Percentiles rank a stretch among this genome's conserved stretches.
These are phyloP conservation scores for Ernsta delagoae DNA, from an alignment of 2,888 invertebrate species.

Conservation along the genomic window DNA sequence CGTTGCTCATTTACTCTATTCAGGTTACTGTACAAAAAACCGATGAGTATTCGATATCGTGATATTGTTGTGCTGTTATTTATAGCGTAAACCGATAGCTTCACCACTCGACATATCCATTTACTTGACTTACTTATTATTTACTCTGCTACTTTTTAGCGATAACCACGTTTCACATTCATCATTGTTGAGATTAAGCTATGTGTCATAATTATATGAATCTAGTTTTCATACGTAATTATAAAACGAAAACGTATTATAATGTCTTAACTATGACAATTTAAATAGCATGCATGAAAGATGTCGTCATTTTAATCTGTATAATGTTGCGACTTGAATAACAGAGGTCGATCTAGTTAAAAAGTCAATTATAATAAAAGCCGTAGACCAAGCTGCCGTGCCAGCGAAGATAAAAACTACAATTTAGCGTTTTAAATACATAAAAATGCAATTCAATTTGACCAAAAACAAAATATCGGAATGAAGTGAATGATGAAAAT, in stretches of 20 bases:
- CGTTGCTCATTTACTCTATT: background rate
- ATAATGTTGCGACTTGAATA: constrained; percentile 30
- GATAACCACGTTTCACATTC: too few species aligned
- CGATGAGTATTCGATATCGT: constrained; percentile 12
- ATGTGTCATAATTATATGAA: too few species aligned
- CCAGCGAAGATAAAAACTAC: background rate
- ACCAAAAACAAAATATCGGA: too few species aligned
- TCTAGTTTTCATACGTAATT: too few species aligned
- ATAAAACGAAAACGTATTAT: background rate
- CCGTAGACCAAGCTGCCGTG: background rate
- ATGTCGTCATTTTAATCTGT: constrained; percentile 26
- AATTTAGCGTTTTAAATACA: background rate
- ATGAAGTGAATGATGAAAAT: too few species aligned
- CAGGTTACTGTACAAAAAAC: background rate
- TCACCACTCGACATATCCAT: constrained; percentile 12
- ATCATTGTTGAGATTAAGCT: too few species aligned
- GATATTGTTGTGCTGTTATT: constrained; percentile 24
- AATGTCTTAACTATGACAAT: background rate
- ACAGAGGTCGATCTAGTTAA: constrained; percentile 40
- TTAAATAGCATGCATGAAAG: background rate
- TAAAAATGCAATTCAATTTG: background rate
- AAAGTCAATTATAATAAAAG: constrained; percentile 40
- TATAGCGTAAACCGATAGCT: constrained; percentile 21
- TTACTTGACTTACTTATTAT: constrained; percentile 7
- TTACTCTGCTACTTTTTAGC: background rate